Base-by-base conservation (phyloP, 2,113 vertebrate genomes). In the Neolamprologus cancellatus region DNA sequence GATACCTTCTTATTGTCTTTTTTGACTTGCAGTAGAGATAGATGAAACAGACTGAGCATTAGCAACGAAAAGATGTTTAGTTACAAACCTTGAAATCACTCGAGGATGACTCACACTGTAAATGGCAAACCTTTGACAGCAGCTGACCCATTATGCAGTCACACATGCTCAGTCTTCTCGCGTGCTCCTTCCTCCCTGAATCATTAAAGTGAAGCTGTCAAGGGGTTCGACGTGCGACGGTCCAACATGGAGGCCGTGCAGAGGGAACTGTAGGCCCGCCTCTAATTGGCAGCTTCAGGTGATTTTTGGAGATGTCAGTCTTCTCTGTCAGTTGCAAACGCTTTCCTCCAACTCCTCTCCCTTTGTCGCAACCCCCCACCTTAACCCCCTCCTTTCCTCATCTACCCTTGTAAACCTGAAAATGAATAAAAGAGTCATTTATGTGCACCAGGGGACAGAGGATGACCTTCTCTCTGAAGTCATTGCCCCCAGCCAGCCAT, bases 401-500 rank as follows among this genome's bases (percentile, higher is more conserved):
- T 80, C 87, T 48, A 8, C 87, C 90, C 90, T 92, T 95, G 94
- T 96, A 96, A 95, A 96, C 93, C 93, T 94, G 92, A 91, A 92
- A 91, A 94, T 94, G 94, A 95, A 97, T 95, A 96, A 96, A 96
- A 94, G 93, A 85, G 95, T 95, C 94, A 93, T 96, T 96, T 95
- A 95, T 93, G 94, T 95, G 93, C 92, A 90, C 88, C 90, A 8
- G 86, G 92, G 95, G 96, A 95, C 87, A 93, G 69, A 92, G 93
- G 95, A 93, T 97, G 96, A 97, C 96, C 96, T 97, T 97, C 95
- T 96, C 93, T 96, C 91, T 95, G 95, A 95, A 96, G 96, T 95
- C 95, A 25, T 92, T 89, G 96, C 96, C 95, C 96, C 95, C 95
- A 95, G 96, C 94, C 92, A 96, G 57, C 54, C 93, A 96, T 97